phyloP scores from a whole-genome alignment of 2,113 vertebrate genomes.

The Callithrix jacchus region DNA sequence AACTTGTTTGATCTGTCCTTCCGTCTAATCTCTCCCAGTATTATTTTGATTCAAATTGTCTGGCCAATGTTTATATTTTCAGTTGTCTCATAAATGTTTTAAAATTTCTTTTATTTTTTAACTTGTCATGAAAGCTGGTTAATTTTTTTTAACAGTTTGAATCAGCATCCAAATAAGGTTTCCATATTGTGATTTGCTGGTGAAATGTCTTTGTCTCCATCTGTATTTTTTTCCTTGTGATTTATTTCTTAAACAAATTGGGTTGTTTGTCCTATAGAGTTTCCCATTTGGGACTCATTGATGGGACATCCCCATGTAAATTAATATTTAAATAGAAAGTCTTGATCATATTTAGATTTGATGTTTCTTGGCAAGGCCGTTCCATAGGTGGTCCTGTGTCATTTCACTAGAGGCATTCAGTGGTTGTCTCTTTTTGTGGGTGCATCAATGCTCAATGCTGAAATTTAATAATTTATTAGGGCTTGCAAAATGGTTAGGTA shows the following conservation, averaged over 20 bases:
- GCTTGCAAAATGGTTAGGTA: neutral
- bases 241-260: conserved; percentile 18
- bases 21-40: neutral
- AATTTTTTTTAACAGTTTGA: neutral
- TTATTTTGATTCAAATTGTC: neutral
- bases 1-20: neutral
- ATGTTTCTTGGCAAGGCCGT: neutral
- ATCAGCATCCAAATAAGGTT: neutral
- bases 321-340: neutral
- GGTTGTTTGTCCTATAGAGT: neutral
- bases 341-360: neutral
- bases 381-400: neutral
- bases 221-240: neutral
- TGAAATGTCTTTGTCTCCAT: neutral
- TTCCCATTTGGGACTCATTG: neutral
- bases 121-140: too few relatives aligned
- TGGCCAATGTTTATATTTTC: neutral
- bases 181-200: neutral
- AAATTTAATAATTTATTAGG: neutral
- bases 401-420: neutral
- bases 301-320: neutral
- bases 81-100: neutral
- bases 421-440: neutral
- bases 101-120: neutral
- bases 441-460: neutral